Conservation (phyloP, 2,113 vertebrate species). For the Eulemur macaco region DNA sequence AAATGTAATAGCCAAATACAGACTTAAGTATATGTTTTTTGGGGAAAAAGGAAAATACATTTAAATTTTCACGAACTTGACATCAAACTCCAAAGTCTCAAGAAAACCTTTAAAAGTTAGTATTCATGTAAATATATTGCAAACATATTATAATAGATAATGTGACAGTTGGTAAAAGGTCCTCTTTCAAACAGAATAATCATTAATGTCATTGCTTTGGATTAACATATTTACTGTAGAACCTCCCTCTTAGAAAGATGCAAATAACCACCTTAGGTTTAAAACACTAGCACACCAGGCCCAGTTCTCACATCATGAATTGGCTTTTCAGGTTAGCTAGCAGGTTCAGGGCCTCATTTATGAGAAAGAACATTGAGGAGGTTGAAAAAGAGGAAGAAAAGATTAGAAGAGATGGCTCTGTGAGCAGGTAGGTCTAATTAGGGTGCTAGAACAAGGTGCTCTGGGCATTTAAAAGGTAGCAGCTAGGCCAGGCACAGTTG, state of each 20-base stretch:
- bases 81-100: conserved; percentile 35
- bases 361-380: background rate
- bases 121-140: conserved; percentile 14
- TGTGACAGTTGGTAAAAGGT: background rate
- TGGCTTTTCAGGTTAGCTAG: conserved; percentile 4
- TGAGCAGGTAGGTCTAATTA: background rate
- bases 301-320: background rate
- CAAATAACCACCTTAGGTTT: background rate
- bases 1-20: conserved; percentile 36
- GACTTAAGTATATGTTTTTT: conserved; percentile 13
- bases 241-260: background rate
- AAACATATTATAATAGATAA: background rate
- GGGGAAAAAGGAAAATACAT: background rate
- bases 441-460: background rate
- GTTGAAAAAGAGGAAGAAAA: background rate
- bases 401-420: background rate
- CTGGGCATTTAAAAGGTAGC: conserved; percentile 1
- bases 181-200: background rate
- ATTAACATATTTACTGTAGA: conserved; percentile 42
- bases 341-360: background rate
- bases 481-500: background rate
- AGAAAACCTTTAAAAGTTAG: conserved; percentile 9
- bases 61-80: conserved; percentile 39
- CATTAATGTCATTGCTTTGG: background rate
- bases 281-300: background rate